Evolutionary conservation across 2,797 vertebrate species (phyloP).

Genomic region (Peromyscus nudipes): DNA sequence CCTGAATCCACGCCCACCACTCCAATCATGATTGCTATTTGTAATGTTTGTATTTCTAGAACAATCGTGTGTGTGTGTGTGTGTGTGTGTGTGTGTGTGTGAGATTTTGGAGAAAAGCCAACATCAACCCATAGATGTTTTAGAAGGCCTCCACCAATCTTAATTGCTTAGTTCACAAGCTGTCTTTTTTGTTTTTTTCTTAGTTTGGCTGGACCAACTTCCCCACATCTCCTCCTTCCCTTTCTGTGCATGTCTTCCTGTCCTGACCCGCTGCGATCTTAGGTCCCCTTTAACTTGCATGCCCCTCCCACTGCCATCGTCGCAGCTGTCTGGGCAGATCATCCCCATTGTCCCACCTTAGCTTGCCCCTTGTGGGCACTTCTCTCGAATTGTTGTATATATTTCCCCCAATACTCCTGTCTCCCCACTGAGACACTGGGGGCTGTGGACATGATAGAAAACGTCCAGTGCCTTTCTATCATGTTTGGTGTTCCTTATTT

Average conservation of each 20-base stretch:
- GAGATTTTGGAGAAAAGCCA: not conserved
- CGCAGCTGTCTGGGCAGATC: not conserved
- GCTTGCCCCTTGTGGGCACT: not conserved
- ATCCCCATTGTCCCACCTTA: not conserved
- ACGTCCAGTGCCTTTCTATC: not conserved
- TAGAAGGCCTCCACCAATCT: not conserved
- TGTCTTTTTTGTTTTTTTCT: not conserved
- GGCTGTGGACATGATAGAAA: not conserved
- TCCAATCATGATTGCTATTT: not conserved
- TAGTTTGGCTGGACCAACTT: not conserved
- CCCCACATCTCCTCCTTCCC: not conserved
- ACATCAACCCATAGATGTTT: not conserved
- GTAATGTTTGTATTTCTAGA: not conserved
- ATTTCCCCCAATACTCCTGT: not conserved
- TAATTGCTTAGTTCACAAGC: not conserved
- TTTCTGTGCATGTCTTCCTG: not conserved
- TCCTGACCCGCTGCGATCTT: not conserved
- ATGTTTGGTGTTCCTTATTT: not conserved
- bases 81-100: too few relatives aligned
- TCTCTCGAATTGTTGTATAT: not conserved
- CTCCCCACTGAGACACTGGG: not conserved
- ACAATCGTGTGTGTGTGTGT: not conserved
- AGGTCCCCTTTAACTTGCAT: not conserved
- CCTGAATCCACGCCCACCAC: too few relatives aligned
- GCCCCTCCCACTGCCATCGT: not conserved